Base-by-base conservation (phyloP, 2,888 invertebrate species). In the Agrotis ipsilon region DNA sequence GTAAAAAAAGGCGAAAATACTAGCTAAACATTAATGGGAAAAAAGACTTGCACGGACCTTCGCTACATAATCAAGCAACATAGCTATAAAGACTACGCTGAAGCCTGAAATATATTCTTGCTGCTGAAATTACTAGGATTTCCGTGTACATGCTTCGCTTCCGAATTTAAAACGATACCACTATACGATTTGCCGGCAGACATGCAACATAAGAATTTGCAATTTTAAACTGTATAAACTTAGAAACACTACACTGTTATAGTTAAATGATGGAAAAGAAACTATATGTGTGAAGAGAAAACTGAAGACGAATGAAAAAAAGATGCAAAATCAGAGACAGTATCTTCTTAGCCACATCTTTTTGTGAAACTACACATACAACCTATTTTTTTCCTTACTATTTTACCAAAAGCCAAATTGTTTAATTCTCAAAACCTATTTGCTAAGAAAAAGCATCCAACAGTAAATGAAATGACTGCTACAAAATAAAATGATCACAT, bases 121-220 rank as follows among this genome's bases (percentile, higher is more conserved):
- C 63, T 55, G 57, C 46, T 48, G 46, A 68, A 75, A 80, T 74
- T 57, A 59, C 80, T 68, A 66, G 63, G 62, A 80, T 68, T 64
- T 66, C 69, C 76, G 52, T 59, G 32, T 66, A 54, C 43, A 48
- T 48, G 49, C 27, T 68, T 48, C 49, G 68, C 68, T 80, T 68
- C 75, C 55, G 67, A 76, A 67, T 63, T 79, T 46, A 65, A 73
- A 75, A 43, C 73, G 64, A 65, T 79, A 73, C 57, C 49, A 55
- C 58, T 46, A 80, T 59, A 59, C 66, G 19, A 58, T 57, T 62
- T 48, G 48, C 27, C 59, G 62, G 58, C 62, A 62, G 54, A 76
- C 80, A 74, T 80, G 75, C 80, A 73, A 76, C 39, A 61, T 48
- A 43, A 63, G 54, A 62, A 67, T 73, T 73, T 80, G 59, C 46